Evolutionary conservation across 2,888 invertebrate genomes (phyloP).

Genomic region (Sisyra nigra): DNA sequence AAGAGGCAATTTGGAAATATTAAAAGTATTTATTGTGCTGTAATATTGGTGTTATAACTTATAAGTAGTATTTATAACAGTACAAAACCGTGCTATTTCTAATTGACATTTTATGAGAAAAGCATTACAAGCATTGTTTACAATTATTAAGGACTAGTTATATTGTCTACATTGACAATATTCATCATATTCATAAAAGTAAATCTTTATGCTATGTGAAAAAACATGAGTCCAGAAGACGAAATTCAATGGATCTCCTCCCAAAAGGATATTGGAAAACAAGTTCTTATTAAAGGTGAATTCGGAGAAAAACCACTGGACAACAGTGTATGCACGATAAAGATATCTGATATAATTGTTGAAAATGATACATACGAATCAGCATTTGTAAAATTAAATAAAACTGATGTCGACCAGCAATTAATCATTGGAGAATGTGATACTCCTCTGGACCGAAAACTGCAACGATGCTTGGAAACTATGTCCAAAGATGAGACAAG

Average conservation of each 20-base stretch:
- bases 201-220: not conserved
- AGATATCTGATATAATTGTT: slow-evolving; percentile 15
- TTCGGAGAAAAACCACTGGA: slow-evolving; percentile 24
- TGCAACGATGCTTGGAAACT: slow-evolving; percentile 29
- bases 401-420: slow-evolving; percentile 13
- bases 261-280: slow-evolving; percentile 22
- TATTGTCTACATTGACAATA: too few relatives aligned
- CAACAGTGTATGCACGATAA: slow-evolving; percentile 21
- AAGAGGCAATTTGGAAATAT: too few relatives aligned
- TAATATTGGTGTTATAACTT: too few relatives aligned
- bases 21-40: too few relatives aligned
- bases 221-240: not conserved
- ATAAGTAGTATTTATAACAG: too few relatives aligned
- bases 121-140: too few relatives aligned
- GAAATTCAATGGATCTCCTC: slow-evolving; percentile 16
- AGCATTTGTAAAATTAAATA: slow-evolving; percentile 12
- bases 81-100: too few relatives aligned
- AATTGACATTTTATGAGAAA: too few relatives aligned
- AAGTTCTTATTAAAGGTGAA: slow-evolving; percentile 17
- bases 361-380: slow-evolving; percentile 3
- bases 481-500: slow-evolving; percentile 31
- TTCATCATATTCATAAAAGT: too few relatives aligned
- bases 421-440: slow-evolving; percentile 27
- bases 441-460: slow-evolving; percentile 28
- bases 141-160: too few relatives aligned